These are phyloP conservation scores for Drosophila micromelanica DNA, from an alignment of 1,140 invertebrate genomes.

Conservation along the genomic window DNA sequence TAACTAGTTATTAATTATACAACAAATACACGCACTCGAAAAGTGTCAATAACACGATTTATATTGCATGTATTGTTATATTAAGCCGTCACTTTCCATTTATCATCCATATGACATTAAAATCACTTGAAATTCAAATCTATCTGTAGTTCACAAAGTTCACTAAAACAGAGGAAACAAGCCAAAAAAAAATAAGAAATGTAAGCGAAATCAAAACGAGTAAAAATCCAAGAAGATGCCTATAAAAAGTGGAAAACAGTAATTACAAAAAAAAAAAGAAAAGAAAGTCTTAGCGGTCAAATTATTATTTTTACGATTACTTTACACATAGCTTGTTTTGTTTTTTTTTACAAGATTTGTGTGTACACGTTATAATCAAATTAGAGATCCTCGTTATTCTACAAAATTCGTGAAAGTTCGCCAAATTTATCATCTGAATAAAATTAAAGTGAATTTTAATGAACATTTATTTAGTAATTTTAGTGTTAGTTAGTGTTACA, in stretches of 20 bases:
- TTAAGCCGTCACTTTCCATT: constrained; percentile 47
- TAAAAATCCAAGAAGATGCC: constrained; percentile 10
- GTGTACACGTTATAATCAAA: not conserved
- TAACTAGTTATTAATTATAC: constrained; percentile 47
- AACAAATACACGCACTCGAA: constrained; percentile 27
- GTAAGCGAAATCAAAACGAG: constrained; percentile 4
- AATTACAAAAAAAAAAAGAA: constrained; percentile 26
- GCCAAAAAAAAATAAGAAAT: not conserved
- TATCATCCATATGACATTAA: constrained; percentile 37
- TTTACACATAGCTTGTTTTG: not conserved
- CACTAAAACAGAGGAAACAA: constrained; percentile 14
- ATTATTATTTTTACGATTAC: not conserved
- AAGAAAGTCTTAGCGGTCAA: constrained; percentile 31
- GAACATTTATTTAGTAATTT: too few species aligned
- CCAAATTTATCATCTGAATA: not conserved
- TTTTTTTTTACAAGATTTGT: not conserved
- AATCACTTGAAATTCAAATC: constrained; percentile 37
- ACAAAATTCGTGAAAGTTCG: constrained; percentile 1
- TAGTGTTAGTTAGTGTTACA: too few species aligned
- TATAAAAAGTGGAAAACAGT: constrained; percentile 33
- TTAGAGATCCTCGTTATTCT: not conserved
- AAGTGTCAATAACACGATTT: constrained; percentile 43
- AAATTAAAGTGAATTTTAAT: not conserved
- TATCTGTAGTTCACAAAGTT: constrained; percentile 40
- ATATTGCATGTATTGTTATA: constrained; percentile 30